Evolutionary conservation across 2,888 invertebrate species (phyloP).

Genomic region (Apoda limacodes): DNA sequence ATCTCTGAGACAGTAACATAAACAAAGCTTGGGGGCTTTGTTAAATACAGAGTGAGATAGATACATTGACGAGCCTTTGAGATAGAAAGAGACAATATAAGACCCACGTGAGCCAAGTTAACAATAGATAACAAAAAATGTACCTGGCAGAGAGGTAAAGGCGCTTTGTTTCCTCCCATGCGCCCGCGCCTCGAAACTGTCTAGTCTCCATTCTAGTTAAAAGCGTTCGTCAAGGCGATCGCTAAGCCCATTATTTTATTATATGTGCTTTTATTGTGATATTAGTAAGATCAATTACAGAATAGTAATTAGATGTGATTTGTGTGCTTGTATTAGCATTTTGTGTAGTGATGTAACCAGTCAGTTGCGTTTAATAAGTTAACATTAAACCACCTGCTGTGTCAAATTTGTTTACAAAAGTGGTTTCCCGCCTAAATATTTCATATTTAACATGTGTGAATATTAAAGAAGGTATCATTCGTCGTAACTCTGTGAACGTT

Average conservation of each 20-base stretch:
- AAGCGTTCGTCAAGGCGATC: too few species aligned
- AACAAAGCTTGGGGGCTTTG: slow-evolving; percentile 42
- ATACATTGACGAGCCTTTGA: slow-evolving; percentile 23
- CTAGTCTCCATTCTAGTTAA: slow-evolving; percentile 40
- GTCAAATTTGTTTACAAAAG: slow-evolving; percentile 25
- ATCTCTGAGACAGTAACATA: slow-evolving; percentile 49
- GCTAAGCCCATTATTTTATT: too few species aligned
- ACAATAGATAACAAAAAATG: slow-evolving; percentile 60
- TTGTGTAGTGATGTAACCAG: slow-evolving; percentile 28
- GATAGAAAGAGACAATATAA: slow-evolving; percentile 37
- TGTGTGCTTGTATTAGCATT: slow-evolving; percentile 24
- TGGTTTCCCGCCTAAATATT: slow-evolving; percentile 55
- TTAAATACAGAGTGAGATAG: slow-evolving; percentile 25
- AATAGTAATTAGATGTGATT: slow-evolving; percentile 27
- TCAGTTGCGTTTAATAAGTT: slow-evolving; percentile 31
- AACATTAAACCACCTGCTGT: slow-evolving; percentile 39
- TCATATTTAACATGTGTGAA: too few species aligned
- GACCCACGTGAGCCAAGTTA: slow-evolving; percentile 58
- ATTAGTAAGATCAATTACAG: slow-evolving; percentile 14
- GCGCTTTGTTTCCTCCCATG: slow-evolving; percentile 30
- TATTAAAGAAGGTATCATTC: slow-evolving; percentile 33
- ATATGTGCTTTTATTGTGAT: too few species aligned
- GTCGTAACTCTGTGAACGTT: slow-evolving; percentile 24
- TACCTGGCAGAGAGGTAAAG: slow-evolving; percentile 57
- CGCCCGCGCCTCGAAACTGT: slow-evolving; percentile 46